Evolutionary conservation across 2,888 invertebrate genomes (phyloP).

Genomic region (Orthonevra nobilis): DNA sequence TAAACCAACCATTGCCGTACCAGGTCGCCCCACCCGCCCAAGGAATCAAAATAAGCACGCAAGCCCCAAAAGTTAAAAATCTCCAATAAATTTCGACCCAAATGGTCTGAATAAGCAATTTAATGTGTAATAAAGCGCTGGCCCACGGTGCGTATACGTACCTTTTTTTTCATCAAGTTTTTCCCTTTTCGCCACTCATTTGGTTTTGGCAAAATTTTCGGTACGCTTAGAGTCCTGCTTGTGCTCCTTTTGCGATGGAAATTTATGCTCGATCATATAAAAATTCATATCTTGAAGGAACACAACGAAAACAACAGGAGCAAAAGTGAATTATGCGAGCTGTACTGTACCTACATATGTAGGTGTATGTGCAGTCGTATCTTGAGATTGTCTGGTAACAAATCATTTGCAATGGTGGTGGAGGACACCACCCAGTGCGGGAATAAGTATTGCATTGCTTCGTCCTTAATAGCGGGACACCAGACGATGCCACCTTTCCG

Average conservation of each 20-base stretch:
- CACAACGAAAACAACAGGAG: background rate
- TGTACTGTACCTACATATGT: background rate
- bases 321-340: background rate
- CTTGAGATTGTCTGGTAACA: slow-evolving; percentile 46
- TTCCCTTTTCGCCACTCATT: background rate
- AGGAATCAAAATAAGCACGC: slow-evolving; percentile 5
- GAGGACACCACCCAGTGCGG: too few relatives aligned
- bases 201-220: too few relatives aligned
- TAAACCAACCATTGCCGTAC: too few relatives aligned
- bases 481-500: too few relatives aligned
- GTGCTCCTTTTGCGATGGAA: slow-evolving; percentile 1
- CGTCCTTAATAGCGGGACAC: too few relatives aligned
- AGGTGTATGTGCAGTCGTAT: slow-evolving; percentile 11
- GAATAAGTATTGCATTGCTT: slow-evolving; percentile 32
- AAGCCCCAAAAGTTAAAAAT: slow-evolving; percentile 50
- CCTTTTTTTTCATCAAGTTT: slow-evolving; percentile 3
- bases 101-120: slow-evolving; percentile 55
- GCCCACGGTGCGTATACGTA: slow-evolving; percentile 57
- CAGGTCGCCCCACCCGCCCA: background rate
- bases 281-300: slow-evolving; percentile 39
- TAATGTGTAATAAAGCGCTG: slow-evolving; percentile 48
- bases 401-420: slow-evolving; percentile 50
- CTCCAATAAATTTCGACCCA: slow-evolving; percentile 47
- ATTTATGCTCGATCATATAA: slow-evolving; percentile 50
- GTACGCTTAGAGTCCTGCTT: slow-evolving; percentile 3